phyloP scores from a whole-genome alignment of 2,888 invertebrate genomes.

The Megaustenia siamemsis region DNA sequence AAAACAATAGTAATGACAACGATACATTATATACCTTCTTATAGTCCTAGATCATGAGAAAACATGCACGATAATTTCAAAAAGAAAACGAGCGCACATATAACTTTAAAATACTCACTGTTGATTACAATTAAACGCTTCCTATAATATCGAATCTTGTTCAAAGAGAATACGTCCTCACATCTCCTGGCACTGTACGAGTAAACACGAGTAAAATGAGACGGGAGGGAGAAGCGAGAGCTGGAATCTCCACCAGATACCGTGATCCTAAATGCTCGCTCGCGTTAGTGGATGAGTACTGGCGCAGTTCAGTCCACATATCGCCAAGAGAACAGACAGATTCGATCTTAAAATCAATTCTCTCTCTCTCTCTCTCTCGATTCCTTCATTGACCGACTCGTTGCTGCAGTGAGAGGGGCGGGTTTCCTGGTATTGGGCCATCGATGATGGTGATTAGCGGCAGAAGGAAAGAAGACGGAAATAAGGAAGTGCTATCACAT shows the following conservation, averaged over 20 bases:
- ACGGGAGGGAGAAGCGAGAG: neutral
- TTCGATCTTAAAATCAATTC: slow-evolving; percentile 31
- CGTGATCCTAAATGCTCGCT: slow-evolving; percentile 32
- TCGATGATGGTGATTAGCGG: neutral
- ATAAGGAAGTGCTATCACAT: neutral
- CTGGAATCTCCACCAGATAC: neutral
- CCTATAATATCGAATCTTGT: neutral
- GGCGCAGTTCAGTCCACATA: slow-evolving; percentile 7
- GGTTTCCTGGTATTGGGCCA: neutral
- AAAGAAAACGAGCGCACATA: no score
- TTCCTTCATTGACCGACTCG: slow-evolving; percentile 5
- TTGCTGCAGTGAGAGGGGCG: neutral
- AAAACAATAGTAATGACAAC: no score
- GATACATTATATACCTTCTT: no score
- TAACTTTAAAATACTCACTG: no score
- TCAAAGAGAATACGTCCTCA: neutral
- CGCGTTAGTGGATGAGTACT: slow-evolving; percentile 28
- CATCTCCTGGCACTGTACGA: neutral
- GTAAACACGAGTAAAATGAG: slow-evolving; percentile 2
- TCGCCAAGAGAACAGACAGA: slow-evolving; percentile 22
- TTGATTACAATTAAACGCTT: neutral
- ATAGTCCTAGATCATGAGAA: no score
- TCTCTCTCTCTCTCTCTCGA: neutral
- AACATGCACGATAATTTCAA: no score
- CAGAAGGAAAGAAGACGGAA: neutral